Base-by-base conservation (phyloP, 2,113 vertebrate genomes). In the Coreoperca whiteheadi region DNA sequence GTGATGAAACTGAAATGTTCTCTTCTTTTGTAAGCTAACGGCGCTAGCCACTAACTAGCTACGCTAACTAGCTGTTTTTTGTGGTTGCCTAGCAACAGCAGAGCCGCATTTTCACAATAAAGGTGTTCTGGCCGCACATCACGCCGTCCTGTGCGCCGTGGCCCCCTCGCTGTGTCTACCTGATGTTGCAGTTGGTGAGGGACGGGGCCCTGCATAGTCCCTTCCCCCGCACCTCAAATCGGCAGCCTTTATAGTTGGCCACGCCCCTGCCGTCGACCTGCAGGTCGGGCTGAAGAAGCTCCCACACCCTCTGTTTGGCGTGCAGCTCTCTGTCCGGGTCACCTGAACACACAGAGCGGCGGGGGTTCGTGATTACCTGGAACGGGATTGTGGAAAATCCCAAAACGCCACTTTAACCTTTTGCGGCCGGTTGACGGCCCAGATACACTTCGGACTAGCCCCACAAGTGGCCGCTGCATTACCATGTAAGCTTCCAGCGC, bases 191-290 rank as follows among this genome's bases (percentile, higher is more conserved):
- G 87, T 94, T 96, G 91, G 91, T 93, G 95, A 99, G 96, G 77
- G 96, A 97, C 16, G 96, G 95, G 59, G 97, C 96, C 76, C 93
- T 86, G 91, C 97, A 98, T 3, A 97, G 93, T 8, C 98, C 98
- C 85, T 98, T 99, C 37, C 97, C 98, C 84, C 96, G 96, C 92
- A 99, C 97, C 90, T 98, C 96, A 65, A 99, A 98, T 0, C 96
- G 94, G 18, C 93, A 93, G 34, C 97, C 98, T 91, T 95, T 97
- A 75, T 99, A 99, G 0, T 94, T 97, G 81, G 98, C 98, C 89
- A 99, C 96, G 69, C 97, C 97, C 51, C 94, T 94, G 4, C 84
- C 83, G 77, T 97, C 95, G 3, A 97, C 97, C 78, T 81, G 88
- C 84, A 99, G 96, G 83, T 98, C 96, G 3, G 97, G 96, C 75